phyloP scores from a whole-genome alignment of 2,888 invertebrate species.

The Drosophila parthenogenetica region DNA sequence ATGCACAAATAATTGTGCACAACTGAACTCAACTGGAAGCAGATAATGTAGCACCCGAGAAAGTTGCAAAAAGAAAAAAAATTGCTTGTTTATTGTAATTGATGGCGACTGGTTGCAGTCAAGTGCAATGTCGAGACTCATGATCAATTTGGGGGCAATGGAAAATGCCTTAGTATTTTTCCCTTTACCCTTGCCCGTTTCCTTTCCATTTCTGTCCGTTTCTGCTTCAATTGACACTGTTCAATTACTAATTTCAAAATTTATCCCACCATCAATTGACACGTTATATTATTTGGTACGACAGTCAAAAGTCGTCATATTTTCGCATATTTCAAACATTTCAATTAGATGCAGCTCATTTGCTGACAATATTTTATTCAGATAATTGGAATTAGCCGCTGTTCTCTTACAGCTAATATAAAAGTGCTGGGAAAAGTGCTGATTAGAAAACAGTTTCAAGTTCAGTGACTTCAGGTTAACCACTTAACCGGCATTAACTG shows the following conservation, averaged over 20 bases:
- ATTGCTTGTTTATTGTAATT: constrained; percentile 35
- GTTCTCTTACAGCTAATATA: not conserved
- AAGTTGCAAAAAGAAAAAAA: not conserved
- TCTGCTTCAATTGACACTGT: constrained; percentile 21
- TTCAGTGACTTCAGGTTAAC: constrained; percentile 57
- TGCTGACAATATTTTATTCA: constrained; percentile 2
- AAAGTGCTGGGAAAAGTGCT: constrained; percentile 1
- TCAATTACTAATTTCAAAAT: constrained; percentile 20
- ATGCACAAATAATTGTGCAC: constrained; percentile 11
- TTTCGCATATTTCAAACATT: constrained; percentile 10
- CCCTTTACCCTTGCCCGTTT: constrained; percentile 1
- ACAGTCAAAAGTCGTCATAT: constrained; percentile 11
- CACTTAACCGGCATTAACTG: constrained; percentile 42
- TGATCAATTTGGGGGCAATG: constrained; percentile 33
- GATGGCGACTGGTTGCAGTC: constrained; percentile 37
- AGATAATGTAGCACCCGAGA: constrained; percentile 29
- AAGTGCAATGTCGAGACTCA: constrained; percentile 50
- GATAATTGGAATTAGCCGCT: not conserved
- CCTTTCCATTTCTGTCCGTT: not conserved
- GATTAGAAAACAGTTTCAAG: constrained; percentile 46
- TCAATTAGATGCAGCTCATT: constrained; percentile 5
- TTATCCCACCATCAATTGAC: constrained; percentile 37
- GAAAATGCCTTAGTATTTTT: not conserved
- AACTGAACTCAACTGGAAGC: constrained; percentile 3
- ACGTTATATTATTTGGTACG: constrained; percentile 8